Evolutionary conservation across 2,888 invertebrate species (phyloP), one percentile per base, ranked within the genome.

Genomic region (Dryadula phaetusa): DNA sequence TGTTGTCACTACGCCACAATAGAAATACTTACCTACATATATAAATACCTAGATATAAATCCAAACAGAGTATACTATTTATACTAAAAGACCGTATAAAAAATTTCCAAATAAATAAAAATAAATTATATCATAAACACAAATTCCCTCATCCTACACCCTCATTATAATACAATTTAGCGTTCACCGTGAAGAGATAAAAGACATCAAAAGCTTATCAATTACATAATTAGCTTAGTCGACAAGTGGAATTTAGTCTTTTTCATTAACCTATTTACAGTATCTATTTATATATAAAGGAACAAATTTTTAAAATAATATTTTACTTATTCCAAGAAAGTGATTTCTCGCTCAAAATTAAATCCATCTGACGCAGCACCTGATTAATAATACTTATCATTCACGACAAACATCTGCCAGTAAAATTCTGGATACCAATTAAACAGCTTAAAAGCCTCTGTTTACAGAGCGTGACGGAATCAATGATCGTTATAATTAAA

Each of bases 401-500:
- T 74, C 72, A 65, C 62, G 71, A 70, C 70, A 67, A 70, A 65
- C 66, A 66, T 70, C 66, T 72, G 69, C 74, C 76, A 79, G 75
- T 77, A 74, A 72, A 80, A 78, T 72, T 72, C 70, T 70, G 72
- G 71, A 72, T 73, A 77, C 76, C 77, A 83, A 82, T 81, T 76
- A 79, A 79, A 82, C 74, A 74, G 76, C 71, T 76, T 75, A 70
- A 72, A 75, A 78, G 75, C 75, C 75, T 73, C 75, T 84, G 79
- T 84, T 84, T 82, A 80, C 78, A 67, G 66, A 75, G 74, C 74
- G 75, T 79, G 79, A 82, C 79, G 76, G 76, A 82, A 82, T 81
- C 81, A 82, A 82, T 82, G 82, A 80, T 81, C 77, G 77, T 76
- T 75, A 74, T 82, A 83, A 86, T 85, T 82, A 81, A 82, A 85